Evolutionary conservation across 2,888 invertebrate genomes (phyloP), one percentile per base, ranked within the genome.

Genomic region (Muscina levida): DNA sequence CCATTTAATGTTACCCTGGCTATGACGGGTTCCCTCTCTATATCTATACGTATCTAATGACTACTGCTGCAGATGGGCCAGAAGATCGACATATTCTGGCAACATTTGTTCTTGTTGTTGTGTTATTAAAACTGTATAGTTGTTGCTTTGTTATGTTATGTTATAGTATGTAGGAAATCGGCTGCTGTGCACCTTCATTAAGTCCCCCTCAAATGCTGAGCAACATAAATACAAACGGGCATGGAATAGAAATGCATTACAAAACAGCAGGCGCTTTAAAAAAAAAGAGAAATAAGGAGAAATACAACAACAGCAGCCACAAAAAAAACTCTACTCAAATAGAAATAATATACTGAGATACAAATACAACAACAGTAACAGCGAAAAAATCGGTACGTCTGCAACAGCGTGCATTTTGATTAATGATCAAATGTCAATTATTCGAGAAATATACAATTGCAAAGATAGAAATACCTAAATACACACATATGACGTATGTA

Each of bases 371-470:
- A 85, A 57, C 85, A 85, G 1, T 84, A 83, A 42, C 82, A 83
- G 17, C 82, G 77, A 39, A 82, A 82, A 42, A 77, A 78, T 73
- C 72, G 68, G 73, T 59, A 57, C 62, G 76, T 76, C 82, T 79
- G 56, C 82, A 83, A 82, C 83, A 83, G 77, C 74, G 71, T 90
- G 90, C 89, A 88, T 85, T 88, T 89, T 90, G 90, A 90, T 90
- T 90, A 90, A 90, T 90, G 90, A 89, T 89, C 85, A 84, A 85
- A 85, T 87, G 90, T 90, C 90, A 90, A 90, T 90, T 89, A 88
- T 86, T 86, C 85, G 86, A 87, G 85, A 88, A 87, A 87, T 39
- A 81, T 75, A 81, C 81, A 77, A 81, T 81, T 78, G 78, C 82
- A 80, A 71, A 57, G 77, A 76, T 75, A 83, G 22, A 53, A 70